Base-by-base conservation (phyloP, 1,140 invertebrate genomes). In the Drosophila asahinai region DNA sequence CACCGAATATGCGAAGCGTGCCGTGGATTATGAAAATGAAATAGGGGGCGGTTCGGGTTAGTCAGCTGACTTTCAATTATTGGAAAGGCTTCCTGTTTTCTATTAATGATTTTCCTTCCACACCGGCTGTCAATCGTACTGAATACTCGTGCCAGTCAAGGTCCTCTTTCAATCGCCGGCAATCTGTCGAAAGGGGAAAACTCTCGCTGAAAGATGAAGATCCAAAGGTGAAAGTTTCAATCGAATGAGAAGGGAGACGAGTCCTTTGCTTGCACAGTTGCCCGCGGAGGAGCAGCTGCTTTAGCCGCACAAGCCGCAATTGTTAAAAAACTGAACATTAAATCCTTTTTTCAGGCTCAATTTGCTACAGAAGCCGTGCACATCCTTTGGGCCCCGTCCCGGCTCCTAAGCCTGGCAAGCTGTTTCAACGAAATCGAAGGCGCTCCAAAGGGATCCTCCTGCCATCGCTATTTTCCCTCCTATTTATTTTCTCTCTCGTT, bases 261-360 rank as follows among this genome's bases (percentile, higher is more conserved):
- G 22, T 30, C 52, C 11, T 38, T 42, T 78, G 75, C 75, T 78
- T 78, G 64, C 64, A 80, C 77, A 80, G 77, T 74, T 80, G 77
- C 38, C 38, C 9, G 14, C 6, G 51, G 22, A 66, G 42, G 14
- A 55, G 59, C 57, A 66, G 68, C 48, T 61, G 77, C 45, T 22
- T 55, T 25, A 67, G 49, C 62, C 49, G 51, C 70, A 80, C 77
- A 80, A 80, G 78, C 78, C 78, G 60, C 78, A 80, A 80, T 80
- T 80, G 78, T 80, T 80, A 80, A 67, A 79, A 68, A 80, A 80
- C 70, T 59, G 51, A 54, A 74, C 51, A 80, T 80, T 80, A 75
- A 80, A 80, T 80, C 78, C 78, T 80, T 80, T 80, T 80, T 80
- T 80, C 77, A 80, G 78, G 78, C 78, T 80, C 78, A 80, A 80